phyloP scores from a whole-genome alignment of 1,140 invertebrate genomes.

The Lerema accius region DNA sequence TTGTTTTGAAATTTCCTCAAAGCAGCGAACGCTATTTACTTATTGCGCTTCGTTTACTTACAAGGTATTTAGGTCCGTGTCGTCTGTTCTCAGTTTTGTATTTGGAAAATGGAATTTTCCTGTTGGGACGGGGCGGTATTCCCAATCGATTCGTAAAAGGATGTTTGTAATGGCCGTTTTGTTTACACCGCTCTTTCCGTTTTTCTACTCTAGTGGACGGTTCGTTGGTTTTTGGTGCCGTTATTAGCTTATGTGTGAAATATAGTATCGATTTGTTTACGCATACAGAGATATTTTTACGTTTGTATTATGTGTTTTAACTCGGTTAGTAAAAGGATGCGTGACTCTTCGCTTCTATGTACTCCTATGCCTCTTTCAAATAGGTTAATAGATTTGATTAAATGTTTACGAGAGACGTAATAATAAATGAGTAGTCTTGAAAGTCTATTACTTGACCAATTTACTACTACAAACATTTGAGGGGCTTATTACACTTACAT shows the following conservation, averaged over 20 bases:
- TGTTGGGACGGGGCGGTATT: conserved; percentile 68
- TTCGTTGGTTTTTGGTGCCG: conserved; percentile 10
- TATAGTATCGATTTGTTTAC: background rate
- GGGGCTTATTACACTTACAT: no score
- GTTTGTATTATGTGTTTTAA: no score
- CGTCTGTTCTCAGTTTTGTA: conserved; percentile 72
- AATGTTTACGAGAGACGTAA: no score
- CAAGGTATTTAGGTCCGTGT: conserved; percentile 77
- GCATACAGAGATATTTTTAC: no score
- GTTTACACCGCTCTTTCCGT: conserved; percentile 41
- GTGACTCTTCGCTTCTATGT: no score
- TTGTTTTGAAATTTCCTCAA: conserved; percentile 73
- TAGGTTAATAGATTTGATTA: no score
- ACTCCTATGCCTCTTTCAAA: no score
- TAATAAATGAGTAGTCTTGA: no score
- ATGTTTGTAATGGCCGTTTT: conserved; percentile 63
- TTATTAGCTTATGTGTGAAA: conserved; percentile 19
- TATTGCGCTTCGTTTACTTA: conserved; percentile 80
- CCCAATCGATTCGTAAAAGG: conserved; percentile 68
- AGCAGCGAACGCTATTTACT: conserved; percentile 75
- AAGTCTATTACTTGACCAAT: no score
- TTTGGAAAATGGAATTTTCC: conserved; percentile 79
- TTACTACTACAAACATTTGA: no score
- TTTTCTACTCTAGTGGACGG: conserved; percentile 30
- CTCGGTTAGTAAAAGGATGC: no score